These are phyloP conservation scores for Sorex araneus DNA, from an alignment of 2,113 vertebrate species.

Conservation along the genomic window DNA sequence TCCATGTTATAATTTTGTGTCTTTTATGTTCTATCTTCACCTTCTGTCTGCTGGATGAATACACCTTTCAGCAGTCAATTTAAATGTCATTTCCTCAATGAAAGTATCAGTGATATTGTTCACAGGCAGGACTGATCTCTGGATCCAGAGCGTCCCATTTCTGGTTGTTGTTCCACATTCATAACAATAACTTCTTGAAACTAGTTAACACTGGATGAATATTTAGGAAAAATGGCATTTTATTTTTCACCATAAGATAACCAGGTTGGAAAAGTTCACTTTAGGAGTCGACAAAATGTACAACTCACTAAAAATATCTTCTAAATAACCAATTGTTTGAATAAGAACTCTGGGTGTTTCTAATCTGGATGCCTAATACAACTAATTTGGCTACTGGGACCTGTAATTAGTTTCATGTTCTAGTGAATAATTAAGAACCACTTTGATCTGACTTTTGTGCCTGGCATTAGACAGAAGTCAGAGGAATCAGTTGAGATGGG, in stretches of 20 bases:
- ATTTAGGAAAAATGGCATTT: neutral
- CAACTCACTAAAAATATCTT: conserved; percentile 65
- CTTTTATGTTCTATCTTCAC: neutral
- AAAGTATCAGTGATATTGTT: neutral
- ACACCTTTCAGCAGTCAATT: neutral
- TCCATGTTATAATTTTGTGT: neutral
- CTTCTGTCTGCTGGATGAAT: neutral
- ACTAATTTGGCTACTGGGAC: conserved; percentile 10
- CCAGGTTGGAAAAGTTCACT: conserved; percentile 53
- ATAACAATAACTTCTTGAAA: neutral
- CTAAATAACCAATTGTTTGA: conserved; percentile 60
- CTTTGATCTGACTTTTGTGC: no score
- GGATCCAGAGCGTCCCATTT: neutral
- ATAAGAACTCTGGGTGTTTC: conserved; percentile 54
- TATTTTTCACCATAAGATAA: conserved; percentile 21
- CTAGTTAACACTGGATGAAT: neutral
- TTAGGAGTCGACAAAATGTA: conserved; percentile 32
- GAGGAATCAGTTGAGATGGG: no score
- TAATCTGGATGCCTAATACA: conserved; percentile 42
- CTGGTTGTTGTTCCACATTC: neutral
- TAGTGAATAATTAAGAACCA: conserved; percentile 68
- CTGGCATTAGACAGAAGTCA: no score
- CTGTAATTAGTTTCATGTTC: conserved; percentile 64
- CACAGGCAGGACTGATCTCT: neutral
- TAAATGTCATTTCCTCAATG: neutral